These are phyloP conservation scores for fruit fly (Drosophila melanogaster) DNA, from an alignment of 1,140 invertebrate species.

Conservation along the genomic window DNA sequence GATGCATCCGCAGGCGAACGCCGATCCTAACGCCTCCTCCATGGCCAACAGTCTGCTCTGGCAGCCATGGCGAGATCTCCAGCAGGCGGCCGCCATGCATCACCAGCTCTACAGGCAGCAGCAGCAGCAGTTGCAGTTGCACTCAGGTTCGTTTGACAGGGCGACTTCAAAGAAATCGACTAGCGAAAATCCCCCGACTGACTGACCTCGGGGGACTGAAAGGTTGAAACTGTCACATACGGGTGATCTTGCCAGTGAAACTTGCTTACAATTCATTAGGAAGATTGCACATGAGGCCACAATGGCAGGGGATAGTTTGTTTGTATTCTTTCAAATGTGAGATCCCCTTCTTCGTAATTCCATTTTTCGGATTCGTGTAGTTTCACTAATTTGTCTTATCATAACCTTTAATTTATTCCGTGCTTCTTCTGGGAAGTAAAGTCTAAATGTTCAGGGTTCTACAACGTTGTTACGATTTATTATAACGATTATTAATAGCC, in stretches of 20 bases:
- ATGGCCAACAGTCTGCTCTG: conserved; percentile 78
- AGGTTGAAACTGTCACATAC: conserved; percentile 46
- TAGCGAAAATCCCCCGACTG: conserved; percentile 13
- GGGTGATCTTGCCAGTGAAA: not conserved
- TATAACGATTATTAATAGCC: not conserved
- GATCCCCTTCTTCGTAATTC: not conserved
- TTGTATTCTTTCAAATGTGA: not conserved
- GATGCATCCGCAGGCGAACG: conserved; percentile 38
- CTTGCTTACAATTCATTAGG: not conserved
- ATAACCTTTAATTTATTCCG: not conserved
- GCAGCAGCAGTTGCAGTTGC: conserved; percentile 68
- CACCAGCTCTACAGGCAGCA: conserved; percentile 78
- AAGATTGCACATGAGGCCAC: not conserved
- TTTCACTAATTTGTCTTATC: not conserved
- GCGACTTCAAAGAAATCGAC: conserved; percentile 13
- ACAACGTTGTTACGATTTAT: not conserved
- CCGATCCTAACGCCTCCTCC: conserved; percentile 63
- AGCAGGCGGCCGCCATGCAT: conserved; percentile 77
- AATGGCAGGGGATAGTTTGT: not conserved
- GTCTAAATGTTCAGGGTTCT: not conserved
- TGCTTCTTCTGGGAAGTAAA: not conserved
- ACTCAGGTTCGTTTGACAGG: conserved; percentile 71
- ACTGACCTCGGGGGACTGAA: conserved; percentile 29
- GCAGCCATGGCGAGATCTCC: conserved; percentile 80
- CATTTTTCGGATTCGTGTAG: not conserved